Evolutionary conservation across 2,888 invertebrate genomes (phyloP).

Genomic region (Hydrotaea cyrtoneurina): DNA sequence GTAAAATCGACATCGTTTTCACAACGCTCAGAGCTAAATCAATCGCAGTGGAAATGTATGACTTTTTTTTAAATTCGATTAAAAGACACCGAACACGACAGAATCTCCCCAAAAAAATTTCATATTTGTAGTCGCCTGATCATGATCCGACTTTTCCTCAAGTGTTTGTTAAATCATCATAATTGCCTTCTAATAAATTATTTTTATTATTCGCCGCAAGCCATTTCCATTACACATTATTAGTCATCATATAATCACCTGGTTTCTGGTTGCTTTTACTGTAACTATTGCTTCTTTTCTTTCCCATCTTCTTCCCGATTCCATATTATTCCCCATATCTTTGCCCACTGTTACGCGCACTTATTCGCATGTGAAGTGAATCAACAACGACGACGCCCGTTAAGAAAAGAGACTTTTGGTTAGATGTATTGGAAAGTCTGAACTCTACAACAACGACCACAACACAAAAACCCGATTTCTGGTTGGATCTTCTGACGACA

Average conservation of each 20-base stretch:
- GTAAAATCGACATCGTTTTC: too few relatives aligned
- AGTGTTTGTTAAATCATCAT: neutral
- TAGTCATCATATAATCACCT: conserved; percentile 13
- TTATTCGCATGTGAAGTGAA: conserved; percentile 41
- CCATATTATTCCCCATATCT: conserved; percentile 32
- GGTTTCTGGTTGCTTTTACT: conserved; percentile 61
- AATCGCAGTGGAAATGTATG: too few relatives aligned
- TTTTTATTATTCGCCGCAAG: neutral
- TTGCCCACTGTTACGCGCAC: conserved; percentile 10
- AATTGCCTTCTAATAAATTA: neutral
- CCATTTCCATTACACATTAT: neutral
- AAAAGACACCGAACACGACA: too few relatives aligned
- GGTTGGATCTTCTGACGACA: conserved; percentile 54
- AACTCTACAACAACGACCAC: conserved; percentile 49
- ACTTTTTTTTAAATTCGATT: too few relatives aligned
- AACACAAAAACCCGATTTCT: conserved; percentile 52
- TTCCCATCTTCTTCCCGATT: conserved; percentile 36
- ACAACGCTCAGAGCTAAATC: too few relatives aligned
- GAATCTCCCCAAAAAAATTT: too few relatives aligned
- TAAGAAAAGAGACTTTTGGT: conserved; percentile 61
- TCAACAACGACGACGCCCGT: conserved; percentile 5
- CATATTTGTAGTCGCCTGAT: too few relatives aligned
- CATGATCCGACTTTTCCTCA: too few relatives aligned
- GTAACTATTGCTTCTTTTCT: conserved; percentile 50
- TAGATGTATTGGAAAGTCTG: conserved; percentile 54